Base-by-base conservation (phyloP, 2,113 vertebrate genomes). In the Pelmatolapia mariae region DNA sequence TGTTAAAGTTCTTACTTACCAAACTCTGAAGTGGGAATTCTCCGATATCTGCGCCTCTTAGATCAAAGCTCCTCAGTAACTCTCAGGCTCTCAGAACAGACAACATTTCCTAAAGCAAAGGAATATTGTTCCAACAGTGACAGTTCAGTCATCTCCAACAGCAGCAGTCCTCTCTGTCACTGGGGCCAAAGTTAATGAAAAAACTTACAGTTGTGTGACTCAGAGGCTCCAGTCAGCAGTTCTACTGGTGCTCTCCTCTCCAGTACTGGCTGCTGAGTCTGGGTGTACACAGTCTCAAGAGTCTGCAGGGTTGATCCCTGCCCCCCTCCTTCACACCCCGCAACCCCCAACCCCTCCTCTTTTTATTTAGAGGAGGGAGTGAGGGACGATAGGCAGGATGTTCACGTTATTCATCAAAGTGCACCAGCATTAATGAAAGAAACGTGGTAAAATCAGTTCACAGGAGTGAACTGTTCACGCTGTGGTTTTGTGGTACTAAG, bases 301-400 rank as follows among this genome's bases (percentile, higher is more conserved):
- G 89, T 87, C 85, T 92, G 87, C 63, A 29, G 82, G 63, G 76
- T 61, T 83, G 83, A 92, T 91, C 91, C 88, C 84, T 82, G 76
- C 59, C 91, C 52, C 90, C 81, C 53, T 50, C 54, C 81, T 87
- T 91, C 94, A 56, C 89, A 38, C 61, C 33, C 4, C 33, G 3
- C 61, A 68, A 38, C 61, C 80, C 26, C 89, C 50, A 66, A 79
- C 85, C 92, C 94, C 94, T 94, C 94, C 95, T 93, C 88, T 80
- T 88, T 87, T 81, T 31, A 82, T 82, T 83, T 9, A 61, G 82
- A 81, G 57, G 71, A 89, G 86, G 86, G 61, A 87, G 71, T 45
- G 87, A 86, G 66, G 89, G 71, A 85, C 68, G 85, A 89, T 11
- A 83, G 84, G 10, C 61, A 83, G 86, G 87, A 89, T 86, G 87